These are phyloP conservation scores for Apis mellifera DNA, from an alignment of 1,140 invertebrate species.

Conservation along the genomic window Amel_HAv3.1 CM009942.2:4780001-4780500, in stretches of 20 bases:
- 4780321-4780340: conserved; percentile 78
- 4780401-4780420: not conserved
- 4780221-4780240: not conserved
- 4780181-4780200: not conserved
- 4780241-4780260: conserved; percentile 18
- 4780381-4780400: not conserved
- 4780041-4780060: too few species aligned
- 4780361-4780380: conserved; percentile 29
- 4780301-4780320: conserved; percentile 78
- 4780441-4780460: conserved; percentile 38
- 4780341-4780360: conserved; percentile 42
- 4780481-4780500: conserved; percentile 77
- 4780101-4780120: too few species aligned
- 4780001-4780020: too few species aligned
- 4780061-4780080: too few species aligned
- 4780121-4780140: too few species aligned
- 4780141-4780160: too few species aligned
- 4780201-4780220: not conserved
- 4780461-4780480: conserved; percentile 75
- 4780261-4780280: conserved; percentile 73
- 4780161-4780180: not conserved
- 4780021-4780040: too few species aligned
- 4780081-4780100: too few species aligned
- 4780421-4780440: not conserved
- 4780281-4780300: conserved; percentile 54